phyloP scores from a whole-genome alignment of 2,113 vertebrate species.

The Peromyscus polionotus region DNA sequence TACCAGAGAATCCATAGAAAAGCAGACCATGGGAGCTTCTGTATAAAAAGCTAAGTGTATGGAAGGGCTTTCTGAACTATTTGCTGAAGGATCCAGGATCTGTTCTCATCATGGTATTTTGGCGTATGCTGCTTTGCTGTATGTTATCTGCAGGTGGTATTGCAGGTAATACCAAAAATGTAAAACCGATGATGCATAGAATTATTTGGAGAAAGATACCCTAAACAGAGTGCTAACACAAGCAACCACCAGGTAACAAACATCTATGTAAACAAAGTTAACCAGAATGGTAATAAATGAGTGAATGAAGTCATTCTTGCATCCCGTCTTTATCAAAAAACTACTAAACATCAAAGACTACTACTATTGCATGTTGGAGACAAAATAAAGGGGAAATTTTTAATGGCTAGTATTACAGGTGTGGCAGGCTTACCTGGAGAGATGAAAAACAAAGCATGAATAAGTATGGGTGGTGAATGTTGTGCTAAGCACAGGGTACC shows the following conservation, averaged over 20 bases:
- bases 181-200: slow-evolving; percentile 27
- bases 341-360: neutral
- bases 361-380: neutral
- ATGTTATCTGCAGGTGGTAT: neutral
- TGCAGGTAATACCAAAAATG: neutral
- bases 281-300: neutral
- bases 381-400: neutral
- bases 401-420: neutral
- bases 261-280: neutral
- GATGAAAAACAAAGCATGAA: neutral
- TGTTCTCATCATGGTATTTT: slow-evolving; percentile 45
- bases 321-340: neutral
- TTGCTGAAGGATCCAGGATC: slow-evolving; percentile 2
- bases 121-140: slow-evolving; percentile 14
- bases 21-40: neutral
- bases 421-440: neutral
- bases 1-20: slow-evolving; percentile 27
- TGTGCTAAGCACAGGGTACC: neutral
- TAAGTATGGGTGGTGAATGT: neutral
- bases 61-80: slow-evolving; percentile 30
- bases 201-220: slow-evolving; percentile 40
- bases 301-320: neutral
- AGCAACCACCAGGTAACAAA: slow-evolving; percentile 13
- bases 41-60: neutral
- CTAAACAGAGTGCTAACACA: neutral